These are phyloP conservation scores for Hassar affinis DNA, from an alignment of 2,113 vertebrate genomes.

Conservation along the genomic window DNA sequence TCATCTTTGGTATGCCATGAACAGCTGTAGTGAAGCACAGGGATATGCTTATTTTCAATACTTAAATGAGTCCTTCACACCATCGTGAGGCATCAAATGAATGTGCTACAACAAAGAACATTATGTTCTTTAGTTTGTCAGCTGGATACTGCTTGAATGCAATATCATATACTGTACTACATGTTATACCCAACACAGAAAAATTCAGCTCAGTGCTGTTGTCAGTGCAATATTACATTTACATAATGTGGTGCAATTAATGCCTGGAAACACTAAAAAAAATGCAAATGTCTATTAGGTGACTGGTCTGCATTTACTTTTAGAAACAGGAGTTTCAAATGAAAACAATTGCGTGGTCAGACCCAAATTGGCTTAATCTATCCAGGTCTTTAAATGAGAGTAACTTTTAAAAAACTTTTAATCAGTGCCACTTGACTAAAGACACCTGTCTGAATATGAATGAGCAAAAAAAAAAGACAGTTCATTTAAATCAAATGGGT, in stretches of 20 bases:
- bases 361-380: neutral
- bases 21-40: slow-evolving; percentile 46
- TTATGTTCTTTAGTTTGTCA: slow-evolving; percentile 27
- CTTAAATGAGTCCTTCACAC: slow-evolving; percentile 31
- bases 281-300: neutral
- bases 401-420: slow-evolving; percentile 13
- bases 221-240: slow-evolving; percentile 70
- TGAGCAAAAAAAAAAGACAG: neutral
- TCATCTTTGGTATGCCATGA: slow-evolving; percentile 75
- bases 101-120: slow-evolving; percentile 37
- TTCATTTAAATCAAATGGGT: slow-evolving; percentile 21
- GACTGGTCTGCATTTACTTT: neutral
- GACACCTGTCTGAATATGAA: slow-evolving; percentile 35
- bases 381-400: slow-evolving; percentile 22
- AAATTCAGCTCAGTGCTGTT: slow-evolving; percentile 66
- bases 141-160: slow-evolving; percentile 19
- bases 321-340: neutral
- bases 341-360: neutral
- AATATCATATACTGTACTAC: slow-evolving; percentile 28
- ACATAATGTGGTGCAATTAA: slow-evolving; percentile 47
- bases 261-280: slow-evolving; percentile 11
- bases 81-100: slow-evolving; percentile 19
- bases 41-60: slow-evolving; percentile 33
- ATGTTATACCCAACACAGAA: slow-evolving; percentile 35
- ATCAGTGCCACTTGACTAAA: slow-evolving; percentile 39